Evolutionary conservation across 2,113 vertebrate genomes (phyloP).

Genomic region (Plotosus lineatus): DNA sequence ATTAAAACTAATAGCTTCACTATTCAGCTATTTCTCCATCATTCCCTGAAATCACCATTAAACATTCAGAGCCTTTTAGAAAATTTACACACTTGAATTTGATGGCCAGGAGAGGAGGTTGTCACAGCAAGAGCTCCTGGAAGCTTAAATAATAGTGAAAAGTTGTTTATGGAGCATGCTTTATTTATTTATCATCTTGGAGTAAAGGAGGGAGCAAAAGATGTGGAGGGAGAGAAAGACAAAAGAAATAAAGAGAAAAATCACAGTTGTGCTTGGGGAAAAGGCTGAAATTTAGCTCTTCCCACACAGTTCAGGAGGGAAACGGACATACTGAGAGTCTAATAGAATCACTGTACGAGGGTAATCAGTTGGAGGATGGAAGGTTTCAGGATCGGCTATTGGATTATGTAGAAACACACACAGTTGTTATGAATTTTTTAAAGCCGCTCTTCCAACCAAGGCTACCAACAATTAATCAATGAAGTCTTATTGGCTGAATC

Average conservation of each 20-base stretch:
- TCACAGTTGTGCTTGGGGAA: constrained; percentile 85
- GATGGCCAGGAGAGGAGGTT: constrained; percentile 86
- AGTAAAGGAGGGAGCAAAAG: constrained; percentile 74
- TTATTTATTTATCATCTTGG: constrained; percentile 98
- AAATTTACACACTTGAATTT: constrained; percentile 99
- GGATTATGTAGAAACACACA: constrained; percentile 95
- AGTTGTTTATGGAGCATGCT: constrained; percentile 97
- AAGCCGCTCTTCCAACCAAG: constrained; percentile 84
- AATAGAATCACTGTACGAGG: constrained; percentile 89
- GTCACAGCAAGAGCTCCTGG: constrained; percentile 81
- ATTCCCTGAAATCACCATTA: constrained; percentile 99
- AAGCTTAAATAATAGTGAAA: constrained; percentile 96
- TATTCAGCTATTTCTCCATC: constrained; percentile 99
- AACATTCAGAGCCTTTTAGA: constrained; percentile 99
- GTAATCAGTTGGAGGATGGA: constrained; percentile 94
- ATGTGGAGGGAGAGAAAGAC: constrained; percentile 27
- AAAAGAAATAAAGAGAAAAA: constrained; percentile 72
- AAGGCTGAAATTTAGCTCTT: constrained; percentile 87
- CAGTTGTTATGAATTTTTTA: constrained; percentile 97
- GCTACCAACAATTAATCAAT: constrained; percentile 98
- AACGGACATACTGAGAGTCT: constrained; percentile 75
- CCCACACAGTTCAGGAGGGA: constrained; percentile 75
- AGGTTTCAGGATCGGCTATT: constrained; percentile 90
- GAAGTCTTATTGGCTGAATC: constrained; percentile 96
- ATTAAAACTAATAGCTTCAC: constrained; percentile 99